phyloP scores from a whole-genome alignment of 2,888 invertebrate genomes.

The Tineola bisselliella region DNA sequence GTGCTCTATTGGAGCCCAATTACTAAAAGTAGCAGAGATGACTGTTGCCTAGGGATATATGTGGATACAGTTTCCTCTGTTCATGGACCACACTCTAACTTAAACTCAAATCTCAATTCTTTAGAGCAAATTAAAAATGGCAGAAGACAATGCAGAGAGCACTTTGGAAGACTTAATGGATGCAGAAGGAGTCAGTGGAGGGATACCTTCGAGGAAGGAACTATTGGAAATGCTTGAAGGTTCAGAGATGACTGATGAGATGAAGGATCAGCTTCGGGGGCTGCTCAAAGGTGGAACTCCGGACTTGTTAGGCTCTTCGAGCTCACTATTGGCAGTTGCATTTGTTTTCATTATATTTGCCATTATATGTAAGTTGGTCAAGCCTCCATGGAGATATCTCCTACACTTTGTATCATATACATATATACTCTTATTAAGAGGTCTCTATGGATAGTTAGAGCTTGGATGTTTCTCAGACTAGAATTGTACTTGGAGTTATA shows the following conservation, averaged over 20 bases:
- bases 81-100: too few relatives aligned
- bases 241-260: constrained; percentile 70
- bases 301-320: constrained; percentile 37
- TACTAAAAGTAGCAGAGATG: too few relatives aligned
- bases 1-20: too few relatives aligned
- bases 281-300: constrained; percentile 55
- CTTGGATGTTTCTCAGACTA: too few relatives aligned
- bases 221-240: constrained; percentile 67
- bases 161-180: not conserved
- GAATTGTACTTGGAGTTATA: too few relatives aligned
- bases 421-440: too few relatives aligned
- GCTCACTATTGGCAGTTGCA: constrained; percentile 31
- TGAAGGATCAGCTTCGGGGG: constrained; percentile 66
- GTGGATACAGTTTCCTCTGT: too few relatives aligned
- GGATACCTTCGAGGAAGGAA: constrained; percentile 59
- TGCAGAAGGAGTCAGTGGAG: not conserved
- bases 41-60: too few relatives aligned
- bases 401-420: too few relatives aligned
- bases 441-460: too few relatives aligned
- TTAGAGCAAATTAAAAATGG: constrained; percentile 22
- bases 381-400: too few relatives aligned
- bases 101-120: not conserved
- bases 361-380: constrained; percentile 39
- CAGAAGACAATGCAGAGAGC: constrained; percentile 25
- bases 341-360: constrained; percentile 41